Evolutionary conservation across 2,113 vertebrate species (phyloP), one percentile per base, ranked within the genome.

Genomic region (Macquaria australasica): DNA sequence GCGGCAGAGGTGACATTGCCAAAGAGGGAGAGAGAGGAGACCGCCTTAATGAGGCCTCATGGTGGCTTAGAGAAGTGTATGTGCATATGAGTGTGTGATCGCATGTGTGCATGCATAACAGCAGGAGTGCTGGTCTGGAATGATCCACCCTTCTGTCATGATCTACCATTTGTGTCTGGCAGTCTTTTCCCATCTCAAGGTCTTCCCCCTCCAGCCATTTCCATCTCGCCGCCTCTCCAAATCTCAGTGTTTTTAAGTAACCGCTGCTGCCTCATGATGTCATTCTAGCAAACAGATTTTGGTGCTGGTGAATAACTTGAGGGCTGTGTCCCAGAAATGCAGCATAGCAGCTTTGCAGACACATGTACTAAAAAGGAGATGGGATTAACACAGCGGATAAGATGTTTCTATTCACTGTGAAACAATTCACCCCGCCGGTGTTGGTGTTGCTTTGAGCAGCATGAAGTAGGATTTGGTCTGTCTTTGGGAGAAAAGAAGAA

Each of bases 11-110:
- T 94, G 95, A 93, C 95, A 93, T 78, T 89, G 93, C 73, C 92
- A 91, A 95, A 95, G 93, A 96, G 96, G 93, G 94, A 94, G 90
- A 88, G 89, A 83, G 77, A 77, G 84, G 75, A 67, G 82, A 58
- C 74, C 50, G 63, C 77, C 78, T 87, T 93, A 93, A 93, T 94
- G 93, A 92, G 86, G 91, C 83, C 90, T 94, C 88, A 68, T 81
- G 91, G 88, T 82, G 79, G 84, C 88, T 81, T 60, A 55, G 70
- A 77, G 41, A 34, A 5, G 76, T 89, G 53, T 53, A 23, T 68
- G 80, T 56, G 87, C 62, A 62, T 23, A 45, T 23, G 55, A 28
- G 68, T 80, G 70, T 75, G 86, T 63, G 68, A 82, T 75, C 34
- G 14, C 50, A 43, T 53, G 51, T 83, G 67, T 83, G 81, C 45